These are phyloP conservation scores for Thamnophis elegans DNA, from an alignment of 2,797 vertebrate species.

Conservation along the genomic window DNA sequence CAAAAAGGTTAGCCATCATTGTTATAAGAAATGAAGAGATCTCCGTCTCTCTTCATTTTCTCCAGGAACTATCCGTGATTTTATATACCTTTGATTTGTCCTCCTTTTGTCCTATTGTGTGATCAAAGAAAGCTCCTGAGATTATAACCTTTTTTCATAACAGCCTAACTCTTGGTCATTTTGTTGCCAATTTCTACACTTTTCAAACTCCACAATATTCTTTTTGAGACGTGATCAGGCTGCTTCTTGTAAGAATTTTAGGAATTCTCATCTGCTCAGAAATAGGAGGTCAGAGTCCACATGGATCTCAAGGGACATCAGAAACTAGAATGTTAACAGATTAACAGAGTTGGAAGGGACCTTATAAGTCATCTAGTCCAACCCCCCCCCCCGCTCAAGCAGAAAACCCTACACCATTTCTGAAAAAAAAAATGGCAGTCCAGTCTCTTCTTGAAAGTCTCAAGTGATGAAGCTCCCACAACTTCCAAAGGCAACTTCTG, in stretches of 20 bases:
- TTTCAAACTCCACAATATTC: not conserved
- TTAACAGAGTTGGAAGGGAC: no score
- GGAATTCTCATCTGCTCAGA: not conserved
- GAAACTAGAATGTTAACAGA: not conserved
- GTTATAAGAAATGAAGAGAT: not conserved
- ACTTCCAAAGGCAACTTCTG: no score
- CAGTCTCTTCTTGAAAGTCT: no score
- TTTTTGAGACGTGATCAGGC: not conserved
- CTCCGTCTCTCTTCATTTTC: not conserved
- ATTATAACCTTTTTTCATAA: not conserved
- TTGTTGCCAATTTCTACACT: not conserved
- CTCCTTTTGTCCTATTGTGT: not conserved
- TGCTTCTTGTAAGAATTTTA: not conserved
- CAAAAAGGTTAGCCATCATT: no score
- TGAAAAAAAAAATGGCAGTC: no score
- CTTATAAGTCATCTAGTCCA: no score
- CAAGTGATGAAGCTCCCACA: no score
- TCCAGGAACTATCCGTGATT: not conserved
- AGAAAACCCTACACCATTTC: no score
- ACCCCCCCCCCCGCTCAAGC: no score
- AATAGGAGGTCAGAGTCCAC: not conserved
- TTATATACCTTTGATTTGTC: not conserved
- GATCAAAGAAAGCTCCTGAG: not conserved
- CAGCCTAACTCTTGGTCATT: not conserved
- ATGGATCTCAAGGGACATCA: not conserved